Conservation (phyloP, 2,113 vertebrate species). For the Tachuris rubrigastra region DNA sequence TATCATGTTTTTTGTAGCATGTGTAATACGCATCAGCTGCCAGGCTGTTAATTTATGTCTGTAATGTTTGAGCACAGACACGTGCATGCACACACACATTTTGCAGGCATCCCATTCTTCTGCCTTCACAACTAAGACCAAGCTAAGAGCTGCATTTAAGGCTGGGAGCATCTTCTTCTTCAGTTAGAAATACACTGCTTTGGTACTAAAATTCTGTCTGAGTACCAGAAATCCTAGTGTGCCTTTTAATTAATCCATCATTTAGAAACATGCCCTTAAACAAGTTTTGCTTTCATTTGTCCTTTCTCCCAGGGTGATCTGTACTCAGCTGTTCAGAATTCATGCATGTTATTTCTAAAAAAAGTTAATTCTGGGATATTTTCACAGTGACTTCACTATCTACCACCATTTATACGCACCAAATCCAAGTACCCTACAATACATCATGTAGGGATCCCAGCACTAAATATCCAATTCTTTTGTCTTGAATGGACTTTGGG, state of each 20-base stretch:
- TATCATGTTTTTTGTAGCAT: slow-evolving; percentile 19
- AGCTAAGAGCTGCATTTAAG: neutral
- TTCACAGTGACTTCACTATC: neutral
- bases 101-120: neutral
- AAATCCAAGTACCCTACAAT: neutral
- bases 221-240: neutral
- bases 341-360: neutral
- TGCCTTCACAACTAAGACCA: neutral
- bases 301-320: neutral
- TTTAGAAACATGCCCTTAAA: neutral
- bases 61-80: neutral
- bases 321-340: neutral
- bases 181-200: neutral
- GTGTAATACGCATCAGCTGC: slow-evolving; percentile 17
- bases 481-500: neutral
- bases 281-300: neutral
- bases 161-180: neutral
- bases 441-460: rapidly evolving
- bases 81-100: neutral
- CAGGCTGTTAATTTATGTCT: slow-evolving; percentile 23
- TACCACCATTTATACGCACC: rapidly evolving
- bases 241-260: neutral
- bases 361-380: neutral
- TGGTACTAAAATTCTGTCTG: neutral
- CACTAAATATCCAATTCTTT: neutral